These are phyloP conservation scores for Euschistus heros DNA, from an alignment of 1,140 invertebrate genomes.

Conservation along the genomic window DNA sequence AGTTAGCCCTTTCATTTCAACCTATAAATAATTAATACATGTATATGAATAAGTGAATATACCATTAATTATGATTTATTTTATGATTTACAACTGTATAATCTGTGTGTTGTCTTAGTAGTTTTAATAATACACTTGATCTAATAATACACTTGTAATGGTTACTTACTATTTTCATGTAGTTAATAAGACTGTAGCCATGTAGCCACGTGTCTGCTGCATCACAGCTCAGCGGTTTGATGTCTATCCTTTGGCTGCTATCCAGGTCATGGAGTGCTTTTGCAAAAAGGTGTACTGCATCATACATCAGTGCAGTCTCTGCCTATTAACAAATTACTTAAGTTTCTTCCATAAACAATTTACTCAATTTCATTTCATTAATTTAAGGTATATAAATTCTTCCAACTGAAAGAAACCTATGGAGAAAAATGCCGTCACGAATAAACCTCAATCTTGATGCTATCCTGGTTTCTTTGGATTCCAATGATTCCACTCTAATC, in stretches of 20 bases:
- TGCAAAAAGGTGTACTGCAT: slow-evolving; percentile 88
- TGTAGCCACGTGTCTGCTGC: slow-evolving; percentile 85
- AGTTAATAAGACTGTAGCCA: slow-evolving; percentile 90
- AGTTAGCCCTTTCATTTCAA: slow-evolving; percentile 82
- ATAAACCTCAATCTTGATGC: too few species aligned
- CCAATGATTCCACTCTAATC: too few species aligned
- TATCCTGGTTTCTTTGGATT: too few species aligned
- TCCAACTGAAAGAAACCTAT: too few species aligned
- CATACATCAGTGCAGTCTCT: slow-evolving; percentile 90
- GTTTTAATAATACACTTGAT: too few species aligned
- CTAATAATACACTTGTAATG: too few species aligned
- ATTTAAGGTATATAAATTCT: too few species aligned
- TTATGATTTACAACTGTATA: too few species aligned
- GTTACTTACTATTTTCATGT: slow-evolving; percentile 85
- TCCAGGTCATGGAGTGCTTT: slow-evolving; percentile 84
- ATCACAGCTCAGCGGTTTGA: slow-evolving; percentile 78
- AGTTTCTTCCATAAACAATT: too few species aligned
- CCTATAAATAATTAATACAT: slow-evolving; percentile 42
- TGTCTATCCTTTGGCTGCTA: slow-evolving; percentile 78
- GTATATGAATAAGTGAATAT: neutral
- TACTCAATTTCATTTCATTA: too few species aligned
- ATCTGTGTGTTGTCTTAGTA: too few species aligned
- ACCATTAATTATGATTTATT: neutral
- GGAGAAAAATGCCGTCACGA: too few species aligned
- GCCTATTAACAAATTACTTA: slow-evolving; percentile 49